phyloP scores from a whole-genome alignment of 1,140 invertebrate species.

The Sitophilus oryzae region DNA sequence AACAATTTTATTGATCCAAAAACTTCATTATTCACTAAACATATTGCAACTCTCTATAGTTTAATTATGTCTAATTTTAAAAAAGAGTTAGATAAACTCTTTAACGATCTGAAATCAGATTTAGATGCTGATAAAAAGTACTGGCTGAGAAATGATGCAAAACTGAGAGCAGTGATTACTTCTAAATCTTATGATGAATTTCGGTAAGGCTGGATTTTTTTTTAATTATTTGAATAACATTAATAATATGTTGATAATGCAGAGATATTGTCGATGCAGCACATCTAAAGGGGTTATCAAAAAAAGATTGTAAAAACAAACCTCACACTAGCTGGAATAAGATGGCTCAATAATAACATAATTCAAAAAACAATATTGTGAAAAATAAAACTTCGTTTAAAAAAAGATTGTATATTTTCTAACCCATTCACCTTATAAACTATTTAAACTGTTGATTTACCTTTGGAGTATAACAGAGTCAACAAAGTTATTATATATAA shows the following conservation, averaged over 20 bases:
- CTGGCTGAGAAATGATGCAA: constrained; percentile 55
- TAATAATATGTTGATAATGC: constrained; percentile 25
- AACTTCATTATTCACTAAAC: no score
- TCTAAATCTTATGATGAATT: constrained; percentile 56
- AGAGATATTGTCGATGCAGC: constrained; percentile 48
- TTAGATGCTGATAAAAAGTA: constrained; percentile 50
- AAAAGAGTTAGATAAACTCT: constrained; percentile 37
- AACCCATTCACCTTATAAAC: not conserved
- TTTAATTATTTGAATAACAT: constrained; percentile 11
- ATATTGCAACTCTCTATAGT: no score
- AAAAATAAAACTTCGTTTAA: not conserved
- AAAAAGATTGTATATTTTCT: not conserved
- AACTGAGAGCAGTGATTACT: constrained; percentile 52
- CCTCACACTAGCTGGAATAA: constrained; percentile 29
- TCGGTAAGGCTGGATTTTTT: constrained; percentile 45
- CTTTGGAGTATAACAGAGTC: not conserved
- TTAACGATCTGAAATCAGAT: constrained; percentile 43
- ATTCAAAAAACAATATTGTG: not conserved
- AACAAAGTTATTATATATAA: no score
- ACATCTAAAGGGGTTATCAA: constrained; percentile 44
- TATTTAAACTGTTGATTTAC: not conserved
- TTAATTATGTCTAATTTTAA: constrained; percentile 9
- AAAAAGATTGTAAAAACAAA: constrained; percentile 33
- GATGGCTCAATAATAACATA: constrained; percentile 20
- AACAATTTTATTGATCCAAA: no score